These are phyloP conservation scores for Hylomyscus alleni DNA, from an alignment of 2,797 vertebrate species.

Conservation along the genomic window DNA sequence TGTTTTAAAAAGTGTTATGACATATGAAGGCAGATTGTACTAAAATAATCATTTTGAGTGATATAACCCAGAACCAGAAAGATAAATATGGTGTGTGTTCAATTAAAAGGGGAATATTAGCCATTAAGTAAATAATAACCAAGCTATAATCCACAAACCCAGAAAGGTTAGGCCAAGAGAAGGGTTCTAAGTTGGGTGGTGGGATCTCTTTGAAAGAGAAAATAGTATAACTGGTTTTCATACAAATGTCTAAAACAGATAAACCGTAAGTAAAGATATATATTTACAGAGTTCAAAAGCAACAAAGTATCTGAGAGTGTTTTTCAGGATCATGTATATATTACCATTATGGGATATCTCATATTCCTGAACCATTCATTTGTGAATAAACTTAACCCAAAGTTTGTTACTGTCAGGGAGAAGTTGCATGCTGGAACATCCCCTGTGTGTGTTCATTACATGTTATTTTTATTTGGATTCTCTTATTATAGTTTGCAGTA, in stretches of 20 bases:
- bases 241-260: constrained; percentile 7
- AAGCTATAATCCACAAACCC: not conserved
- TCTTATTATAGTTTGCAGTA: not conserved
- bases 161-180: not conserved
- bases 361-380: not conserved
- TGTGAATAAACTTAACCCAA: not conserved
- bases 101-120: not conserved
- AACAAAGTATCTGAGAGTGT: not conserved
- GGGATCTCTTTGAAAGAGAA: too few relatives aligned
- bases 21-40: not conserved
- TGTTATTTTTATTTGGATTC: not conserved
- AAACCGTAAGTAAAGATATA: not conserved
- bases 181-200: too few relatives aligned
- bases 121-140: not conserved
- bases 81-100: not conserved
- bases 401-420: not conserved
- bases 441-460: not conserved
- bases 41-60: not conserved
- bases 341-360: not conserved
- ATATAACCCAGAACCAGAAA: not conserved
- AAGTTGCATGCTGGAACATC: not conserved
- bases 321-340: not conserved
- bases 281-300: not conserved
- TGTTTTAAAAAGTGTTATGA: not conserved
- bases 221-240: not conserved